Conservation (phyloP, 1,140 invertebrate species). For the Asobara japonica region DNA sequence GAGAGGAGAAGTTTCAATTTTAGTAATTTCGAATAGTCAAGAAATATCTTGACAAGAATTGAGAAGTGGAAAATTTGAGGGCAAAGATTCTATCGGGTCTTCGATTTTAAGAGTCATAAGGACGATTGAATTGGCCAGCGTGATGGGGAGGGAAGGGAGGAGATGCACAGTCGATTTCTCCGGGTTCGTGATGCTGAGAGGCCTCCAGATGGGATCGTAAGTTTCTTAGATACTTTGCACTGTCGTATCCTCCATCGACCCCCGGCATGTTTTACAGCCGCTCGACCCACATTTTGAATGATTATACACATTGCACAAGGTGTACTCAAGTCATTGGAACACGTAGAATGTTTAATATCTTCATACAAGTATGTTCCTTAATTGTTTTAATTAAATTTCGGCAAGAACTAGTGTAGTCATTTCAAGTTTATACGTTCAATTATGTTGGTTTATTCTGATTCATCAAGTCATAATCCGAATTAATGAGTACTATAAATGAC, state of each 20-base stretch:
- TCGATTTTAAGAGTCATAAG: background rate
- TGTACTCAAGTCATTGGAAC: background rate
- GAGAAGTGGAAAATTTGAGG: background rate
- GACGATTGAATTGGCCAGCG: background rate
- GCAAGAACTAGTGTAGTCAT: too few relatives aligned
- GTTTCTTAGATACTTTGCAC: background rate
- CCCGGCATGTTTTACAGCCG: background rate
- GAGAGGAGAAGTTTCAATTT: background rate
- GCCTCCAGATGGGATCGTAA: background rate
- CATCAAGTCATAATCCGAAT: too few relatives aligned
- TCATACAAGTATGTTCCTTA: background rate
- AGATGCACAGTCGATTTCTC: background rate
- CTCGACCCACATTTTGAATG: slow-evolving; percentile 1
- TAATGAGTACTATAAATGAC: too few relatives aligned
- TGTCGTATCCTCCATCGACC: background rate
- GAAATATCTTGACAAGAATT: too few relatives aligned
- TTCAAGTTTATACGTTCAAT: too few relatives aligned
- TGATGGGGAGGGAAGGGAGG: background rate
- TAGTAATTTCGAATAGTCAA: too few relatives aligned
- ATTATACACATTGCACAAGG: background rate
- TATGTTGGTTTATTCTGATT: too few relatives aligned
- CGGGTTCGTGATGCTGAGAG: background rate
- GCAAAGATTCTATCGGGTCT: background rate
- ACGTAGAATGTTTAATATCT: background rate
- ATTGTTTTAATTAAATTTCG: too few relatives aligned